A percentile compares a stretch with the other conserved stretches of the same genome.
Conservation (phyloP, 2,797 vertebrate genomes). For the Ctenosaura bakeri region DNA sequence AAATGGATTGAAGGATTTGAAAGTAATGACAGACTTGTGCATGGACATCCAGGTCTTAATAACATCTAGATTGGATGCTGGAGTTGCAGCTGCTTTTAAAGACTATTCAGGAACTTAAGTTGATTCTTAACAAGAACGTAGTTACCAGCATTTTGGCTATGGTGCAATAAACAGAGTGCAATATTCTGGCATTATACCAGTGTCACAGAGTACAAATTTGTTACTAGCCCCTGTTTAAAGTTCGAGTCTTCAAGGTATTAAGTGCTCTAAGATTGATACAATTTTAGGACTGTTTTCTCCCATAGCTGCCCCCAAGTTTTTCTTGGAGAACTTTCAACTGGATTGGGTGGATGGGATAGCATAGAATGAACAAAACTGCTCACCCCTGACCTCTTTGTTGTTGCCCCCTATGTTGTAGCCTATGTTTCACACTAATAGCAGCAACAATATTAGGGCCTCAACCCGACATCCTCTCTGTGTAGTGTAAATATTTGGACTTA, state of each 20-base stretch:
- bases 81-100: constrained; percentile 7
- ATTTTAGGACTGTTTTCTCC: background rate
- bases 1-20: background rate
- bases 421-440: background rate
- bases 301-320: background rate
- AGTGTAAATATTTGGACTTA: too few relatives aligned
- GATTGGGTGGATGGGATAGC: background rate
- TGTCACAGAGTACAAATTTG: background rate
- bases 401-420: too few relatives aligned
- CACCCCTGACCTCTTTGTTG: background rate
- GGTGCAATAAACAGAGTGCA: background rate
- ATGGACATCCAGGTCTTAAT: background rate
- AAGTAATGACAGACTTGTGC: background rate
- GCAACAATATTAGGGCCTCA: too few relatives aligned
- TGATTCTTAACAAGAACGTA: background rate
- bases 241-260: background rate
- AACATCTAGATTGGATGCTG: background rate
- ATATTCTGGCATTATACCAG: background rate
- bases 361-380: background rate
- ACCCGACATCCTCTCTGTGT: too few relatives aligned
- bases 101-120: background rate
- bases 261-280: background rate
- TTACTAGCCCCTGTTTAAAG: background rate
- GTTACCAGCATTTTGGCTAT: background rate
- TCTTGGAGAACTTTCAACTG: background rate